Percentiles rank a stretch among this genome's conserved stretches.
These are phyloP conservation scores for Eupithecia vulgata DNA, from an alignment of 2,888 invertebrate species.

Conservation along the genomic window DNA sequence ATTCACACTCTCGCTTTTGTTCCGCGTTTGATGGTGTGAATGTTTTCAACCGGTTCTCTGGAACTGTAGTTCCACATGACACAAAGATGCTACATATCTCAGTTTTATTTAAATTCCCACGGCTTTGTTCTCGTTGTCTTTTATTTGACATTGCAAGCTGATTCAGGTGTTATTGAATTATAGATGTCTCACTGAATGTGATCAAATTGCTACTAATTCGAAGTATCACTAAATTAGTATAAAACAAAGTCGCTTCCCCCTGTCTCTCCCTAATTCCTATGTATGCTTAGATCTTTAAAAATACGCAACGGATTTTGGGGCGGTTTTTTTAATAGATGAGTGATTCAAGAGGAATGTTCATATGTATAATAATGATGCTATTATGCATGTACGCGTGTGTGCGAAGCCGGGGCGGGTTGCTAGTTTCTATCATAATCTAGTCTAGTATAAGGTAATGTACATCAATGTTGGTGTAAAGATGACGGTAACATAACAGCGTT, in stretches of 20 bases:
- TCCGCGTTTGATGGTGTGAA: conserved; percentile 41
- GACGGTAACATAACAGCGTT: background rate
- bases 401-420: too few species aligned
- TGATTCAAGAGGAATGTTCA: too few species aligned
- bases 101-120: conserved; percentile 48
- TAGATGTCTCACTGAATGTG: background rate
- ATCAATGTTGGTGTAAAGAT: background rate
- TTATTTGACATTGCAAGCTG: conserved; percentile 31
- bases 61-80: conserved; percentile 16
- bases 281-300: too few species aligned
- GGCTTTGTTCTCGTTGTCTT: conserved; percentile 41
- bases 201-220: background rate
- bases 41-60: conserved; percentile 52
- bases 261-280: too few species aligned
- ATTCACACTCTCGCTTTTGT: conserved; percentile 49
- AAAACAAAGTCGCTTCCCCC: too few species aligned
- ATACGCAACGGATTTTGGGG: too few species aligned
- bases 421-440: too few species aligned
- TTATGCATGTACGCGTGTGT: too few species aligned
- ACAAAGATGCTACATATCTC: conserved; percentile 40
- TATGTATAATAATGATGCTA: too few species aligned
- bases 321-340: too few species aligned
- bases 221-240: too few species aligned
- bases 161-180: background rate
- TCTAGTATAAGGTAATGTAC: too few species aligned